A percentile compares a stretch with the other conserved stretches of the same genome.
Evolutionary conservation across 2,888 invertebrate species (phyloP).

Genomic region (Caenorhabditis virilis): DNA sequence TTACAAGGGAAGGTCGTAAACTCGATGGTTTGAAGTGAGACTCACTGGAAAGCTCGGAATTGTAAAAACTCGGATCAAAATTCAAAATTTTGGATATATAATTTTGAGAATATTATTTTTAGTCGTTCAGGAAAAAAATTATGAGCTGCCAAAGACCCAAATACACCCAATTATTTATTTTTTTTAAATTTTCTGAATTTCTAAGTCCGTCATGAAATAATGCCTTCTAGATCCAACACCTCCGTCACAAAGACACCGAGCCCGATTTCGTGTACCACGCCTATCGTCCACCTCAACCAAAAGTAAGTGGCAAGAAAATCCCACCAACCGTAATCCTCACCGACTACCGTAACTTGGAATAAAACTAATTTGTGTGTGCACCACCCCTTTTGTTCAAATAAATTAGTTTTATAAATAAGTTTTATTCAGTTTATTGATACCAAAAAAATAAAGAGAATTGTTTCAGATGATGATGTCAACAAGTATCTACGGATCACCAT

Average conservation of each 20-base stretch:
- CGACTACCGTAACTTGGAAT: conserved; percentile 17
- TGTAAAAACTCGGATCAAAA: too few species aligned
- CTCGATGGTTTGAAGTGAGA: too few species aligned
- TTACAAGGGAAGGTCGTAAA: too few species aligned
- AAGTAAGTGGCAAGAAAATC: conserved; percentile 18
- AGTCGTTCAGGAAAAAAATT: too few species aligned
- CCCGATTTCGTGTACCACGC: conserved; percentile 42
- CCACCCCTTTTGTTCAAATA: conserved; percentile 12
- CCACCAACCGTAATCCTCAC: conserved; percentile 25
- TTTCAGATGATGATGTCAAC: conserved; percentile 34
- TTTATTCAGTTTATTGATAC: background rate
- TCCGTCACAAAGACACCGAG: conserved; percentile 33
- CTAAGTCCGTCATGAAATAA: too few species aligned
- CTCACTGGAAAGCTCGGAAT: too few species aligned
- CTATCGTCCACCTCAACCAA: conserved; percentile 37
- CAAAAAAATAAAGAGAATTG: conserved; percentile 2
- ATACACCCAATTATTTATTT: too few species aligned
- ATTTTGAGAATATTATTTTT: too few species aligned
- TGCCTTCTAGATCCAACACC: conserved; percentile 25
- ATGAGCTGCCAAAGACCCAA: too few species aligned
- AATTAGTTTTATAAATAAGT: conserved; percentile 4
- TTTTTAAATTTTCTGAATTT: too few species aligned
- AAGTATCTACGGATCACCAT: conserved; percentile 36
- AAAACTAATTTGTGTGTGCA: conserved; percentile 5
- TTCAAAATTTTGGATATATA: too few species aligned